A percentile compares a stretch with the other conserved stretches of the same genome.
Evolutionary conservation across 1,140 invertebrate species (phyloP).

Genomic region (Drosophila biarmipes): DNA sequence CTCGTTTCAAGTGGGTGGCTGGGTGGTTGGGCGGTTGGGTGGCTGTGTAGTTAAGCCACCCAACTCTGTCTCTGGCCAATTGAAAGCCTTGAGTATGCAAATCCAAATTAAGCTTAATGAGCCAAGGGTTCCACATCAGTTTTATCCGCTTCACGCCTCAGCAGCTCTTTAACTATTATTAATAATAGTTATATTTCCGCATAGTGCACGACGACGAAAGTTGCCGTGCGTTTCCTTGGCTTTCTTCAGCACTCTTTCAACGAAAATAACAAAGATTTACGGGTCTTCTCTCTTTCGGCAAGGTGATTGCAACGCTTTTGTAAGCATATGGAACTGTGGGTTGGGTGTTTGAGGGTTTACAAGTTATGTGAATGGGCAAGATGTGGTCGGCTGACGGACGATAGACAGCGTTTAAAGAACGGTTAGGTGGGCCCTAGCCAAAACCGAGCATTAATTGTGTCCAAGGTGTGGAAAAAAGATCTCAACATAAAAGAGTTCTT

Average conservation of each 20-base stretch:
- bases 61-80: slow-evolving; percentile 16
- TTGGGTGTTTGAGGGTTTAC: not conserved
- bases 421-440: slow-evolving; percentile 9
- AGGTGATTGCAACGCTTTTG: slow-evolving; percentile 76
- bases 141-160: slow-evolving; percentile 62
- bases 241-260: slow-evolving; percentile 59
- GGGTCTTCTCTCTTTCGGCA: slow-evolving; percentile 44
- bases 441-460: slow-evolving; percentile 19
- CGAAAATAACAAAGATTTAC: slow-evolving; percentile 56
- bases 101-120: slow-evolving; percentile 76
- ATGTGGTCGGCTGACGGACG: slow-evolving; percentile 5
- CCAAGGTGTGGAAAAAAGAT: slow-evolving; percentile 6
- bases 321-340: slow-evolving; percentile 70
- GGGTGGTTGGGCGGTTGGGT: slow-evolving; percentile 1
- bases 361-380: slow-evolving; percentile 2
- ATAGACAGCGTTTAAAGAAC: slow-evolving; percentile 13
- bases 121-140: slow-evolving; percentile 59
- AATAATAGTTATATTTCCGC: slow-evolving; percentile 73
- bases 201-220: slow-evolving; percentile 76
- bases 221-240: slow-evolving; percentile 49
- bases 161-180: slow-evolving; percentile 67
- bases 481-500: not conserved
- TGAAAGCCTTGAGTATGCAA: slow-evolving; percentile 41
- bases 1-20: slow-evolving; percentile 34
- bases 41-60: not conserved